Base-by-base conservation (phyloP, 37 sponge, comb jelly and placozoan species). In the Spongia lamella region DNA sequence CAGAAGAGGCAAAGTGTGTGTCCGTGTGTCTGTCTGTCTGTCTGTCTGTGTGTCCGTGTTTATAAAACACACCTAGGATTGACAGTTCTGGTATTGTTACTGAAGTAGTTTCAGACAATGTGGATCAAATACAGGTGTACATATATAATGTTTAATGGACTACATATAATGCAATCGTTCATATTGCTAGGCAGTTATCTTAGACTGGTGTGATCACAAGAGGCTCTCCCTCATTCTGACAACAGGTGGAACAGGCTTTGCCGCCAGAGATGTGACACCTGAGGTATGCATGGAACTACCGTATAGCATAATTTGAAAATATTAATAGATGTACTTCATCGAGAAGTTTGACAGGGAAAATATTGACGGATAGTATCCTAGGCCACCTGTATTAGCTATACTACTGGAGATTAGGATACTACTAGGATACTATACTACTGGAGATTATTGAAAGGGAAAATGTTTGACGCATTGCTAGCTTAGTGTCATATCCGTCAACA, bases 201-300 rank as follows among this genome's bases (percentile, higher is more conserved):
- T 25, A 47, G 37, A 72, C 20, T 93, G 90, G 92, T 70, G 72
- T 59, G 97, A 96, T 43, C 53, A 52, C 20, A 63, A 76, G 38
- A 51, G 58, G 56, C 38, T 96, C 35, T n/a, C 55, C 3, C 80
- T 96, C 14, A 61, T 98, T 26, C 79, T 98, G 7, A 94, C 96
- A 15, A 93, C 94, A 0, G 99, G 99, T 11, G 99, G 99, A 17
- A 98, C 99, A n/a, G 99, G 99, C 0, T 86, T 98, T 35, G 66
- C 96, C 39, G 73, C 92, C 5, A 74, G 93, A 34, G 99, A 98
- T 78, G 94, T 98, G 47, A 98, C 99, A 3, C 97, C 97, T 55
- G 97, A 96, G 73, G 86, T 77, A 31, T 24, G 24, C 33, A 15
- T 20, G 17, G 27, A n/a, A 72, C 33, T n/a, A 72, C 65, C 17